These are phyloP conservation scores for Clostera curtula DNA, from an alignment of 2,888 invertebrate genomes.

Conservation along the genomic window DNA sequence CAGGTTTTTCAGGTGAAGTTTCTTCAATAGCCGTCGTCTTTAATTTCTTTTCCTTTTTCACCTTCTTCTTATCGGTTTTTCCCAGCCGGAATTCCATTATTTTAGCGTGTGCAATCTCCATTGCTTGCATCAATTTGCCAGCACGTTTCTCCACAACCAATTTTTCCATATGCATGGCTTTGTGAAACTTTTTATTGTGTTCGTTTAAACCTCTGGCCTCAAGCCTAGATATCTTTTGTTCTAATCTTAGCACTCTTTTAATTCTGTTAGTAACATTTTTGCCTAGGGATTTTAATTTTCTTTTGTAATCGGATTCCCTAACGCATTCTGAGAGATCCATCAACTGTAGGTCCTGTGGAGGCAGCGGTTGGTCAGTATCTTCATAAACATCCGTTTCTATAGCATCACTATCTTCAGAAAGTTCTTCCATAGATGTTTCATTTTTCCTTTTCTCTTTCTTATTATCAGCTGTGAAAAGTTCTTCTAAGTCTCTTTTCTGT, in stretches of 20 bases:
- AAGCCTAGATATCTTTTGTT: conserved; percentile 40
- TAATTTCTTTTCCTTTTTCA: conserved; percentile 17
- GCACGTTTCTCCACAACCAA: conserved; percentile 35
- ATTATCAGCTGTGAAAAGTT: too few relatives aligned
- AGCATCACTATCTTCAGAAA: conserved; percentile 47
- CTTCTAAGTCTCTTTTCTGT: too few relatives aligned
- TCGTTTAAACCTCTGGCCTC: conserved; percentile 42
- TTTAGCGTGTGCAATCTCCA: conserved; percentile 29
- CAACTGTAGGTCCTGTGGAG: conserved; percentile 39
- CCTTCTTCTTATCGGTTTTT: conserved; percentile 16
- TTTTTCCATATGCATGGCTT: conserved; percentile 52
- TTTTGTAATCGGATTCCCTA: too few relatives aligned
- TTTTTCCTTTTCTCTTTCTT: conserved; percentile 2
- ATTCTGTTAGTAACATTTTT: conserved; percentile 41
- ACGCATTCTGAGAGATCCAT: conserved; percentile 47
- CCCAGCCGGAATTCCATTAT: conserved; percentile 26
- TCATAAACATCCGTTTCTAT: conserved; percentile 51
- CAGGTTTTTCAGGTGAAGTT: too few relatives aligned
- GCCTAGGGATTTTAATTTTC: conserved; percentile 34
- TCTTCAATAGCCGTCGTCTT: neutral
- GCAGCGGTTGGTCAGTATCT: conserved; percentile 33
- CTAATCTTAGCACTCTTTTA: conserved; percentile 31
- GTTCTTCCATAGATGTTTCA: conserved; percentile 2
- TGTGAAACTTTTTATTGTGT: conserved; percentile 49
- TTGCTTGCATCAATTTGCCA: conserved; percentile 34